phyloP scores from a whole-genome alignment of 1,140 invertebrate genomes.

The Pollicipes pollicipes region DNA sequence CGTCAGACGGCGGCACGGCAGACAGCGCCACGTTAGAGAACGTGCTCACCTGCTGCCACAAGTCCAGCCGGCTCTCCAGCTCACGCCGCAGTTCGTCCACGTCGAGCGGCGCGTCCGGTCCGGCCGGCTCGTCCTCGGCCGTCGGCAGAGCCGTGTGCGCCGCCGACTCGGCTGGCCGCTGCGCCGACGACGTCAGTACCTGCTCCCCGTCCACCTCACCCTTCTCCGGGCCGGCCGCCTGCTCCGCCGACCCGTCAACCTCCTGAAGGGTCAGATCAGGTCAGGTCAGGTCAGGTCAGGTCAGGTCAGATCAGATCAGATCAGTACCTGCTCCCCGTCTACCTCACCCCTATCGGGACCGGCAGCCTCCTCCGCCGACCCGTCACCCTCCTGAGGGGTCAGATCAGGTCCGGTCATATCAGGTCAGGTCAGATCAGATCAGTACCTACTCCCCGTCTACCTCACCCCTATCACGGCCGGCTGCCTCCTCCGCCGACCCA shows the following conservation, averaged over 20 bases:
- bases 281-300: too few relatives aligned
- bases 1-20: too few relatives aligned
- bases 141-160: conserved; percentile 33
- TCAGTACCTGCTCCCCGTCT: conserved; percentile 53
- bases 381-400: too few relatives aligned
- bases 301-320: too few relatives aligned
- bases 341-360: conserved; percentile 33
- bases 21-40: too few relatives aligned
- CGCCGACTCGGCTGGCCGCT: conserved; percentile 47
- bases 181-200: conserved; percentile 43
- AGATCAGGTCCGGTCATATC: too few relatives aligned
- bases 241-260: too few relatives aligned
- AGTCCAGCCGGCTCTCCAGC: conserved; percentile 31
- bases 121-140: conserved; percentile 17
- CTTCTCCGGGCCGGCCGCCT: conserved; percentile 5
- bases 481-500: too few relatives aligned
- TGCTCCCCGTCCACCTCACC: conserved; percentile 57
- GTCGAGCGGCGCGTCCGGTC: conserved; percentile 23
- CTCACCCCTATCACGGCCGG: conserved; percentile 28
- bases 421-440: too few relatives aligned
- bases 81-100: conserved; percentile 29
- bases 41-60: too few relatives aligned
- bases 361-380: too few relatives aligned
- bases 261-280: too few relatives aligned
- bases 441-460: conserved; percentile 54